These are phyloP conservation scores for Trogon melanurus DNA, from an alignment of 2,113 vertebrate species.

Conservation along the genomic window DNA sequence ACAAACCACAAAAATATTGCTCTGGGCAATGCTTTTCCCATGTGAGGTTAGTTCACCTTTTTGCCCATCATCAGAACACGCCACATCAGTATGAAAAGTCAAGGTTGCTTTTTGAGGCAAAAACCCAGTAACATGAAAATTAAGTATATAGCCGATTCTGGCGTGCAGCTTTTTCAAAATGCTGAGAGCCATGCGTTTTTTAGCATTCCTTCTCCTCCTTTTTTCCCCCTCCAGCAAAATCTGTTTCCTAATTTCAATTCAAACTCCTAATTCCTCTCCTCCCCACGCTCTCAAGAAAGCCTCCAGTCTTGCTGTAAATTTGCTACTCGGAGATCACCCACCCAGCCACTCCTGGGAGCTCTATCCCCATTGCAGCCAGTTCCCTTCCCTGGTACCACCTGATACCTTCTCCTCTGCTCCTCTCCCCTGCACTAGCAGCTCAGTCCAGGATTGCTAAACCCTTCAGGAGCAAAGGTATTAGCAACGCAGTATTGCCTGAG, in stretches of 20 bases:
- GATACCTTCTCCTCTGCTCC: background rate
- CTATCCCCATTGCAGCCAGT: background rate
- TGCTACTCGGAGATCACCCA: background rate
- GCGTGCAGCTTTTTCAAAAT: background rate
- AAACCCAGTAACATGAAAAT: background rate
- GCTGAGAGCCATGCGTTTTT: background rate
- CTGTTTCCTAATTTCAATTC: background rate
- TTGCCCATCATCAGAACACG: background rate
- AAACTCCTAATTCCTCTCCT: background rate
- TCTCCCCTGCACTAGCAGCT: background rate
- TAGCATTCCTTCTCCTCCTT: background rate
- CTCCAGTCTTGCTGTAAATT: background rate
- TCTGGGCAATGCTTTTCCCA: background rate
- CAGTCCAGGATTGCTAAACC: background rate
- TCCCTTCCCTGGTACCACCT: background rate
- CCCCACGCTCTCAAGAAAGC: background rate
- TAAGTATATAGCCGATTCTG: background rate
- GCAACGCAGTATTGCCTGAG: background rate
- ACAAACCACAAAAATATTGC: background rate
- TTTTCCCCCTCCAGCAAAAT: background rate
- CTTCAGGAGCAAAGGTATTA: background rate
- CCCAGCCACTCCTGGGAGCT: background rate
- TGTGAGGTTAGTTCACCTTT: background rate
- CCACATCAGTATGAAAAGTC: background rate
- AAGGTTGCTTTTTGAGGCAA: background rate